phyloP scores from a whole-genome alignment of 2,113 vertebrate species.

The Dolichotis patagonum region DNA sequence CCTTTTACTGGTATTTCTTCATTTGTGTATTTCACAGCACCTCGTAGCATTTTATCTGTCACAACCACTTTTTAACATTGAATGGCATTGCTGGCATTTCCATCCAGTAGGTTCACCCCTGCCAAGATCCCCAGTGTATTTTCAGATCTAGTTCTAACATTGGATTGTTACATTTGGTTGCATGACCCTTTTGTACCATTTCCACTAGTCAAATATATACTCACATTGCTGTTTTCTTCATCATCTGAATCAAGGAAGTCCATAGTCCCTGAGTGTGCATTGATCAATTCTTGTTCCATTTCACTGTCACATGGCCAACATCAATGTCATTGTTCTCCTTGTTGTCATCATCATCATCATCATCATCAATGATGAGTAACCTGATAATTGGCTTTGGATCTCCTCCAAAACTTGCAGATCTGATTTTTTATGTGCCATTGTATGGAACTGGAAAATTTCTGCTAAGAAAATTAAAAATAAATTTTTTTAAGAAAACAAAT shows the following conservation, averaged over 20 bases:
- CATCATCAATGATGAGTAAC: neutral
- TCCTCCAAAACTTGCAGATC: neutral
- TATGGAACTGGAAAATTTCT: neutral
- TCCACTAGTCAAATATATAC: neutral
- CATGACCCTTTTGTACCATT: neutral
- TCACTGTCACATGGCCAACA: neutral
- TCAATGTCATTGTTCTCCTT: neutral
- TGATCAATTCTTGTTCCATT: neutral
- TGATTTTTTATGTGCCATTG: neutral
- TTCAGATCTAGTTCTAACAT: neutral
- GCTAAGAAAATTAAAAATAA: neutral
- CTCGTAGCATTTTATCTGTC: neutral
- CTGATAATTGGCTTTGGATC: neutral
- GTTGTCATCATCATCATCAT: neutral
- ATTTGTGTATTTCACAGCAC: neutral
- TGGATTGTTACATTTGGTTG: neutral
- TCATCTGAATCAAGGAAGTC: neutral
- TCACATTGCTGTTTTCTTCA: neutral
- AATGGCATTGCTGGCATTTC: neutral
- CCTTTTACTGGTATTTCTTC: neutral
- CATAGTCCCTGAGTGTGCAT: neutral
- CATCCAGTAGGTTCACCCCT: neutral
- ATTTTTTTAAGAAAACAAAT: neutral
- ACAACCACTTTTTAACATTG: neutral
- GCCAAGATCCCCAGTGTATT: neutral